These are phyloP conservation scores for Stenoptilia bipunctidactyla DNA, from an alignment of 2,888 invertebrate genomes.

Conservation along the genomic window DNA sequence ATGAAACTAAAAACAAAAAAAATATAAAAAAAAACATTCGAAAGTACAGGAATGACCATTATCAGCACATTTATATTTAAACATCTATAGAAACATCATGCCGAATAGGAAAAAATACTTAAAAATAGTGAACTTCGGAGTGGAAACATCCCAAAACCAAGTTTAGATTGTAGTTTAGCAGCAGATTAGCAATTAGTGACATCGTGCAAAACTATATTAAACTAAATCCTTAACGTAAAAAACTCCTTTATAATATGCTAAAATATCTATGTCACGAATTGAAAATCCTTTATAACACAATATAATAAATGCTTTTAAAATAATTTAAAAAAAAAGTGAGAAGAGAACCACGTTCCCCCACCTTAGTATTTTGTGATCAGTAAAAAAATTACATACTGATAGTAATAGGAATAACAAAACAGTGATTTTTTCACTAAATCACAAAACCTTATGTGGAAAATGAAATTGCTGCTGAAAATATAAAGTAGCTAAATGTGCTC, in stretches of 20 bases:
- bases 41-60: conserved; percentile 43
- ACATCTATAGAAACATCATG: too few relatives aligned
- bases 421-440: background rate
- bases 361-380: conserved; percentile 18
- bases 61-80: conserved; percentile 26
- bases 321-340: conserved; percentile 19
- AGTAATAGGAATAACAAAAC: conserved; percentile 4
- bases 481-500: too few relatives aligned
- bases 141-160: background rate
- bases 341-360: conserved; percentile 29
- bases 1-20: too few relatives aligned
- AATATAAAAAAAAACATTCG: too few relatives aligned
- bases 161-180: background rate
- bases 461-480: too few relatives aligned
- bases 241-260: background rate
- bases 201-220: too few relatives aligned
- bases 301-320: conserved; percentile 33
- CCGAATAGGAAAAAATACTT: too few relatives aligned
- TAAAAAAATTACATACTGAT: too few relatives aligned
- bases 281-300: conserved; percentile 20
- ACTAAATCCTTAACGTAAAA: background rate
- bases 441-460: background rate
- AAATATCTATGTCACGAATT: conserved; percentile 20
- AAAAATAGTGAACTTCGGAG: too few relatives aligned
- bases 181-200: conserved; percentile 1